Base-by-base conservation (phyloP, 2,113 vertebrate genomes). In the Leptobrachium leishanense region DNA sequence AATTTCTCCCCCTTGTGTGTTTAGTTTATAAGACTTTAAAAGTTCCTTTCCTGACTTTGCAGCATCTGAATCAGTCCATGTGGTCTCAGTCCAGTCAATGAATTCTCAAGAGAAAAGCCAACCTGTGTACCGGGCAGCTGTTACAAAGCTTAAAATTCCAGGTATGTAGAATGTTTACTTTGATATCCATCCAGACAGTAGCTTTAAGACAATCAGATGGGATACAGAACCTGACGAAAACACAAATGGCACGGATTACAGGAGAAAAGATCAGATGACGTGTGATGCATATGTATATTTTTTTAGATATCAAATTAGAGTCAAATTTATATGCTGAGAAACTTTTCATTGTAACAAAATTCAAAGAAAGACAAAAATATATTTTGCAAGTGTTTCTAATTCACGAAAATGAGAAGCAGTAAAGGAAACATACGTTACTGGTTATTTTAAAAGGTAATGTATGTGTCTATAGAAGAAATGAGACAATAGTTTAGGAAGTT, bases 31-130 rank as follows among this genome's bases (percentile, higher is more conserved):
- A 31, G 20, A 31, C 20, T 31, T 31, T 31, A 31, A 31, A 31
- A 59, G 11, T 59, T 15, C 13, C 10, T 59, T 59, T 59, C 55
- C 11, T 59, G 55, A 12, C 82, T 87, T 87, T 85, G 69, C 89
- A 97, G 97, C 97, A 63, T 98, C 98, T 83, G 97, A 98, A 90
- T 98, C 97, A 63, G 94, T 98, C 91, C 95, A 98, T 84, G 93
- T 98, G 91, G 95, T 98, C 89, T 98, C 98, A 1, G 88, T 98
- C 85, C 94, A 95, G 88, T 96, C 95, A 88, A 89, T 95, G 87
- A 96, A 89, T 85, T 82, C 92, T 71, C 91, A 84, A 55, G 93
- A 92, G 53, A 92, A 85, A 83, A 98, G 89, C n/a, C 85, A 92
- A 88, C 89, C 94, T 1, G 87, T 90, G 83, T 95, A 92, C 86